A percentile compares a stretch with the other conserved stretches of the same genome.
These are phyloP conservation scores for Mercenaria mercenaria DNA, from an alignment of 1,140 invertebrate genomes.

Conservation along the genomic window DNA sequence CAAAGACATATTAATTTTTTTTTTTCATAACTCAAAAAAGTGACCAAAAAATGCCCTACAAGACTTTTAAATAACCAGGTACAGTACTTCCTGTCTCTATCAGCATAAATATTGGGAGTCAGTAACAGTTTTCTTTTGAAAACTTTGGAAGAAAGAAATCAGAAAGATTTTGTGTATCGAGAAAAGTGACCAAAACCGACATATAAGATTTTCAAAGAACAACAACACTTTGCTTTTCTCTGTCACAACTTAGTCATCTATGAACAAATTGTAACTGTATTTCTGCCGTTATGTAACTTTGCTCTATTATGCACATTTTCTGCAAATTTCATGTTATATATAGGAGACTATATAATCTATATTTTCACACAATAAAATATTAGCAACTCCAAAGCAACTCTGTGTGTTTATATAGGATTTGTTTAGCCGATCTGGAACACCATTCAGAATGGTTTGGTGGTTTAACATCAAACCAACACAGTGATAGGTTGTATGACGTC, in stretches of 20 bases:
- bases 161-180: no score
- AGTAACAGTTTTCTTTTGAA: background rate
- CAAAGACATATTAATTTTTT: no score
- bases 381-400: background rate
- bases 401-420: no score
- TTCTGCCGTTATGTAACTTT: background rate
- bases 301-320: background rate
- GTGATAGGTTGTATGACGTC: no score
- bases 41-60: no score
- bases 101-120: background rate
- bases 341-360: background rate
- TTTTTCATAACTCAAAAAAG: no score
- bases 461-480: no score
- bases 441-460: no score
- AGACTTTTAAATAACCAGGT: no score
- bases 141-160: background rate
- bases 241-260: background rate
- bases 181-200: background rate
- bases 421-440: no score
- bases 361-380: slow-evolving; percentile 1
- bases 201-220: background rate
- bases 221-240: background rate
- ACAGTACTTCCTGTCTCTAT: no score
- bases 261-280: background rate
- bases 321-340: background rate